These are phyloP conservation scores for Stomorhina lunata DNA, from an alignment of 2,888 invertebrate species.

Conservation along the genomic window DNA sequence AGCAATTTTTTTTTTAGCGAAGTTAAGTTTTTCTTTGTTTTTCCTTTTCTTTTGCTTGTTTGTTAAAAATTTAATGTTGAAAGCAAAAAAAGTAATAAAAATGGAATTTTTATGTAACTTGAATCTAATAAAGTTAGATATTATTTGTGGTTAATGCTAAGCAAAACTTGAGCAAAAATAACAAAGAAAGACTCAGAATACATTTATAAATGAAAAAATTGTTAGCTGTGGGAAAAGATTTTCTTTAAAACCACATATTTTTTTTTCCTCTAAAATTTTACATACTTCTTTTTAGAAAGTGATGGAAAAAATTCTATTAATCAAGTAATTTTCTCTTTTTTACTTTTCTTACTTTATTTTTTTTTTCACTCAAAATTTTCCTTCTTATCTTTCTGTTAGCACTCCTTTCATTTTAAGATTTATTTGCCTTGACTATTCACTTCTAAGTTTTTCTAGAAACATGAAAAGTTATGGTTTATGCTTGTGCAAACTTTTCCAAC, in stretches of 20 bases:
- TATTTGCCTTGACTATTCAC: not conserved
- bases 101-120: slow-evolving; percentile 11
- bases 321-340: not conserved
- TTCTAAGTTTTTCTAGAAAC: not conserved
- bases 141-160: slow-evolving; percentile 39
- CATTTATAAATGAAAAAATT: not conserved
- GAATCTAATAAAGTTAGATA: slow-evolving; percentile 50
- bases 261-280: not conserved
- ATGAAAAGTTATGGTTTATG: slow-evolving; percentile 44
- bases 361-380: not conserved
- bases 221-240: not conserved
- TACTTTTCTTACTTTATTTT: not conserved
- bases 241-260: slow-evolving; percentile 9
- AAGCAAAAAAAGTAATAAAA: not conserved
- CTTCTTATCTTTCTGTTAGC: slow-evolving; percentile 22
- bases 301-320: slow-evolving; percentile 15
- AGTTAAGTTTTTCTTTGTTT: slow-evolving; percentile 5
- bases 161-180: slow-evolving; percentile 22
- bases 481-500: not conserved
- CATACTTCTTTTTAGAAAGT: not conserved
- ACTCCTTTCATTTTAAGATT: not conserved
- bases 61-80: slow-evolving; percentile 45
- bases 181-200: not conserved
- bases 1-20: not conserved
- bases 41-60: too few relatives aligned